A percentile compares a stretch with the other conserved stretches of the same genome.
phyloP scores from a whole-genome alignment of 2,888 invertebrate species.

The Phlogophora meticulosa region DNA sequence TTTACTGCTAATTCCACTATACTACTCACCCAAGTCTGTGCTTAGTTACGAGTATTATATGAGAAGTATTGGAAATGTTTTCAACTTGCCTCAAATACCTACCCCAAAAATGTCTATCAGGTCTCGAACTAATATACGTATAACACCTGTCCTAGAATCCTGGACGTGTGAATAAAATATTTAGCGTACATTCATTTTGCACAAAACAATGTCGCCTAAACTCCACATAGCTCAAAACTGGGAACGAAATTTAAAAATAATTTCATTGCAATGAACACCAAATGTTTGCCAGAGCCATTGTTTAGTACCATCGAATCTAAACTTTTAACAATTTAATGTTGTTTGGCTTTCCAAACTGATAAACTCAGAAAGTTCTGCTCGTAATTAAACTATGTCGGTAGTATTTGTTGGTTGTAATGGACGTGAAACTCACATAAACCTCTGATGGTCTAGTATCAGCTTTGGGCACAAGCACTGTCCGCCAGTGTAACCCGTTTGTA shows the following conservation, averaged over 20 bases:
- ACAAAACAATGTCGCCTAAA: background rate
- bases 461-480: background rate
- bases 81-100: too few species aligned
- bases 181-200: background rate
- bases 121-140: too few species aligned
- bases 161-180: too few species aligned
- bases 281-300: conserved; percentile 28
- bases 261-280: conserved; percentile 16
- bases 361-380: conserved; percentile 23
- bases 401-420: conserved; percentile 2
- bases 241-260: conserved; percentile 39
- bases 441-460: conserved; percentile 6
- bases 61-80: too few species aligned
- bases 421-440: background rate
- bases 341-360: conserved; percentile 31
- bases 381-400: conserved; percentile 2
- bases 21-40: too few species aligned
- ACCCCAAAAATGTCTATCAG: too few species aligned
- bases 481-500: conserved; percentile 4
- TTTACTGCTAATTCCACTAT: too few species aligned
- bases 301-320: conserved; percentile 36
- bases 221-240: background rate
- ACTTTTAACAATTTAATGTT: conserved; percentile 33
- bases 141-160: too few species aligned
- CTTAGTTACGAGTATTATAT: too few species aligned